phyloP scores from a whole-genome alignment of 1,140 invertebrate genomes.

The Olivierus martensii region DNA sequence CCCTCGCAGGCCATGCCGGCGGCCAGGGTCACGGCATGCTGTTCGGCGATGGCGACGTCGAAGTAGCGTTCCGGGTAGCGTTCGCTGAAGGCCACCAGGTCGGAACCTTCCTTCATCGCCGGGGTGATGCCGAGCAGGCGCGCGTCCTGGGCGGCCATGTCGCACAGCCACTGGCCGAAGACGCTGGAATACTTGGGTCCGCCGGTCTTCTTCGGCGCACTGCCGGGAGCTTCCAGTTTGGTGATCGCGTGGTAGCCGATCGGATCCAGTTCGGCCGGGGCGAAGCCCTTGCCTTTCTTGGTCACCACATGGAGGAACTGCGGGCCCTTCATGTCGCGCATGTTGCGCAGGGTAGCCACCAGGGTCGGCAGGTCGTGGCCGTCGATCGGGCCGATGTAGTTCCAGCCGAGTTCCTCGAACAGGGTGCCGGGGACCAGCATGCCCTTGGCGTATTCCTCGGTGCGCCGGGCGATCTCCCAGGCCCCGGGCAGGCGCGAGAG shows the following conservation, averaged over 20 bases:
- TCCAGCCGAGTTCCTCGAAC: constrained; percentile 13
- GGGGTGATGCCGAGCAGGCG: constrained; percentile 6
- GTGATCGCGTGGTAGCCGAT: constrained; percentile 1
- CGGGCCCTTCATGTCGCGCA: background rate
- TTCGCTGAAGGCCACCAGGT: constrained; percentile 8
- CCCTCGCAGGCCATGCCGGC: constrained; percentile 14
- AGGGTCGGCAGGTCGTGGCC: constrained; percentile 10
- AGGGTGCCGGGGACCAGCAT: constrained; percentile 3
- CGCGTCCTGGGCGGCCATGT: background rate
- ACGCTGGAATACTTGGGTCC: background rate
- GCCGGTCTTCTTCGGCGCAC: background rate
- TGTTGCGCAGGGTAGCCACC: background rate
- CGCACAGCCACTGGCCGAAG: constrained; percentile 3
- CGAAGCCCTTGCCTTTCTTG: constrained; percentile 11
- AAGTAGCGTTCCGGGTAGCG: constrained; percentile 14
- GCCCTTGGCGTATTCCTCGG: constrained; percentile 2
- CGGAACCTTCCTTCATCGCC: constrained; percentile 4
- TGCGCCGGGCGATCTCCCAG: background rate
- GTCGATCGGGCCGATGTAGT: constrained; percentile 14
- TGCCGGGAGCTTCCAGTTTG: background rate
- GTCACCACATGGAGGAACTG: constrained; percentile 7
- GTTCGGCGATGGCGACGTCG: constrained; percentile 17
- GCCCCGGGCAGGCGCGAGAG: background rate
- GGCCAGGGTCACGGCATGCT: constrained; percentile 19
- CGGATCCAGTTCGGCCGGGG: constrained; percentile 2